A percentile compares a stretch with the other conserved stretches of the same genome.
Conservation (phyloP, 2,797 vertebrate species). For the Lithobates sylvaticus region DNA sequence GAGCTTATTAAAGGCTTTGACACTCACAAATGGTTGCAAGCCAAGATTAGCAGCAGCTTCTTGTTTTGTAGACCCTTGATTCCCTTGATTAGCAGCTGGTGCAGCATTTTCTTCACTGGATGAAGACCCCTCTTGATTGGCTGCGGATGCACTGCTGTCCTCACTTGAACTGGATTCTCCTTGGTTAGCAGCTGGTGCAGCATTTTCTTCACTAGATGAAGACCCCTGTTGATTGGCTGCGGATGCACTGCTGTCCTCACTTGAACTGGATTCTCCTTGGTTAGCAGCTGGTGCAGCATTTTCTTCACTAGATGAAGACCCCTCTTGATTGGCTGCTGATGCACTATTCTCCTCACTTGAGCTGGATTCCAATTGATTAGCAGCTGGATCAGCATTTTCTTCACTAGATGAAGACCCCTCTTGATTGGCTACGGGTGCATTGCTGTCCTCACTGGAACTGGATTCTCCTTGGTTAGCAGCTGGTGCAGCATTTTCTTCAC, state of each 20-base stretch:
- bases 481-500: too few species aligned
- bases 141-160: too few species aligned
- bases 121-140: background rate
- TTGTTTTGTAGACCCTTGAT: too few species aligned
- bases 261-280: too few species aligned
- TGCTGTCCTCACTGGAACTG: background rate
- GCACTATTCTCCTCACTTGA: background rate
- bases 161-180: background rate
- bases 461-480: too few species aligned
- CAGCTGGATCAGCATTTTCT: too few species aligned
- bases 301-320: too few species aligned
- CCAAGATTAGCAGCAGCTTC: background rate
- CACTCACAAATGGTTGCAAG: background rate
- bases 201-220: background rate
- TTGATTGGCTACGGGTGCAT: background rate
- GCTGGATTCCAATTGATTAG: too few species aligned
- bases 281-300: too few species aligned
- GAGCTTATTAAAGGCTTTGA: background rate
- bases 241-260: background rate
- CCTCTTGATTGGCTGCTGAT: background rate
- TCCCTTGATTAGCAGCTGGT: background rate
- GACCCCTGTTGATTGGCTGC: background rate
- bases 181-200: background rate
- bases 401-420: background rate
- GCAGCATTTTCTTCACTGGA: background rate